Conservation (phyloP, 2,113 vertebrate species). For the Oxyura jamaicensis region DNA sequence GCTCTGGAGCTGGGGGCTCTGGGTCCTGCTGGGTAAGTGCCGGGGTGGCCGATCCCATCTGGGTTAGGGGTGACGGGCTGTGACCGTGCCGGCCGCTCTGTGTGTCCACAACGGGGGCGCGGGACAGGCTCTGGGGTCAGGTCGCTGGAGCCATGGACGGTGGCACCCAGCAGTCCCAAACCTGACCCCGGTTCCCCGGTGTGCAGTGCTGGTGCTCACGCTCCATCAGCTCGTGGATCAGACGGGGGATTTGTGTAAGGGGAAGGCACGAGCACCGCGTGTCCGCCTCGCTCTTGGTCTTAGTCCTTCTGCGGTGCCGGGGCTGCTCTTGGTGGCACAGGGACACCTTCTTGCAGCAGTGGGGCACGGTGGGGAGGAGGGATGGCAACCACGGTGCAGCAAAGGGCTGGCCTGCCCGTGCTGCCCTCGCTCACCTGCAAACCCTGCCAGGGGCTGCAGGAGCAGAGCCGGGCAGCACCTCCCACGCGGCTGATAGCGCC, state of each 20-base stretch:
- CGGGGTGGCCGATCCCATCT: accelerated
- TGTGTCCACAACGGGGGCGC: no score
- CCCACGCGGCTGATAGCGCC: accelerated
- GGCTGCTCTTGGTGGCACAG: background rate
- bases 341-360: background rate
- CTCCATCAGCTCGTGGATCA: background rate
- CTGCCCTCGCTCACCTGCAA: background rate
- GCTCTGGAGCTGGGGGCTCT: slow-evolving; percentile 37
- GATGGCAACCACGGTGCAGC: background rate
- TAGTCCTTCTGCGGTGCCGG: background rate
- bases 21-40: slow-evolving; percentile 45
- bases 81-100: no score
- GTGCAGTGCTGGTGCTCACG: no score
- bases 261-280: background rate
- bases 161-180: no score
- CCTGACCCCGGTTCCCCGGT: no score
- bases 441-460: background rate
- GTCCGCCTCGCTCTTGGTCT: background rate
- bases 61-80: background rate
- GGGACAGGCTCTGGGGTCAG: no score
- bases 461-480: background rate
- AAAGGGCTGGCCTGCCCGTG: background rate
- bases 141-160: no score
- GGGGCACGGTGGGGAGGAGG: background rate
- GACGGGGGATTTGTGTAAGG: accelerated